Evolutionary conservation across 1,140 invertebrate genomes (phyloP).

Genomic region (Melitaea cinxia): DNA sequence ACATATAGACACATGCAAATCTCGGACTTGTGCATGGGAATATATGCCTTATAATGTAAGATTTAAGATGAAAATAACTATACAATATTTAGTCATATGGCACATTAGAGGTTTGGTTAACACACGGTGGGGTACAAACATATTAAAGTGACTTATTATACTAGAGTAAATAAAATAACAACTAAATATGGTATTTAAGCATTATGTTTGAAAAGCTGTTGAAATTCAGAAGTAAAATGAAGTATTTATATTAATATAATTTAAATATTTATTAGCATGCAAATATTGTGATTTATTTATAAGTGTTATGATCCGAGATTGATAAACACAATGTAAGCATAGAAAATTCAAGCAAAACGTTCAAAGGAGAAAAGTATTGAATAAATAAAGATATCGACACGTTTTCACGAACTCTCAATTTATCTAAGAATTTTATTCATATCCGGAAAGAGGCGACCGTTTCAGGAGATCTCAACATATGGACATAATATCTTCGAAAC

Average conservation of each 20-base stretch:
- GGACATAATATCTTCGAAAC: slow-evolving; percentile 60
- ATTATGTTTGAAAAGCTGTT: not conserved
- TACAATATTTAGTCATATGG: slow-evolving; percentile 9
- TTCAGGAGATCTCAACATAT: slow-evolving; percentile 59
- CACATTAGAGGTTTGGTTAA: slow-evolving; percentile 7
- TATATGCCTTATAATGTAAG: not conserved
- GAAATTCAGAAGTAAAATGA: too few relatives aligned
- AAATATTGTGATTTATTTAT: not conserved
- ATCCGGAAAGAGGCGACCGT: slow-evolving; percentile 55
- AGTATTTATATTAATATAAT: too few relatives aligned
- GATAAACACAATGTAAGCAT: slow-evolving; percentile 3
- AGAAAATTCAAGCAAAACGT: slow-evolving; percentile 25
- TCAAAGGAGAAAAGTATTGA: slow-evolving; percentile 53
- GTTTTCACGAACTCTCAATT: slow-evolving; percentile 68
- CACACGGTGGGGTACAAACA: slow-evolving; percentile 7
- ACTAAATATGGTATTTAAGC: not conserved
- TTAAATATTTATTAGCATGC: not conserved
- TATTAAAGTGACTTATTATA: slow-evolving; percentile 4
- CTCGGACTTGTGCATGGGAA: not conserved
- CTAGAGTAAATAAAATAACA: not conserved
- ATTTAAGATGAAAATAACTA: not conserved
- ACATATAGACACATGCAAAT: slow-evolving; percentile 26
- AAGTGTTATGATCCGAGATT: not conserved
- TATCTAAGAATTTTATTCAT: slow-evolving; percentile 74
- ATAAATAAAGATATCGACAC: slow-evolving; percentile 76